These are phyloP conservation scores for Stenurella melanura DNA, from an alignment of 2,888 invertebrate genomes.

Conservation along the genomic window DNA sequence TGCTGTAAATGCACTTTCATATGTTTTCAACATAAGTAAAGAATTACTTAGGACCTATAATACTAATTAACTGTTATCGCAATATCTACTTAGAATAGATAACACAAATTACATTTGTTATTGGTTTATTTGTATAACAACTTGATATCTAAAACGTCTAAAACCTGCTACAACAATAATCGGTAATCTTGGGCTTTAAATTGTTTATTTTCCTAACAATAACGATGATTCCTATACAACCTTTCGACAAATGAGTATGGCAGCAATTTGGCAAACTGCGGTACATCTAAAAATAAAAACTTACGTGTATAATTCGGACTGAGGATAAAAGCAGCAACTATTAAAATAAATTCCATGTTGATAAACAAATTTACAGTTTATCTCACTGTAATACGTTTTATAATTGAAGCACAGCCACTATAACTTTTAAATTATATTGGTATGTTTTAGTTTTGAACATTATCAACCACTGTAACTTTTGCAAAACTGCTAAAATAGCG, in stretches of 20 bases:
- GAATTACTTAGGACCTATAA: not conserved
- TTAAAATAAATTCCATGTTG: slow-evolving; percentile 49
- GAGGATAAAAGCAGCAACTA: slow-evolving; percentile 45
- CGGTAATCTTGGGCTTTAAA: slow-evolving; percentile 13
- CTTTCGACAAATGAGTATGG: slow-evolving; percentile 28
- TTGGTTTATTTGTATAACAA: slow-evolving; percentile 12
- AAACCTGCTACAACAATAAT: slow-evolving; percentile 8
- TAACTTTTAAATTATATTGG: slow-evolving; percentile 30
- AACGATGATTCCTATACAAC: slow-evolving; percentile 17
- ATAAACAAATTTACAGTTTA: slow-evolving; percentile 38
- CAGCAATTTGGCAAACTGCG: slow-evolving; percentile 36
- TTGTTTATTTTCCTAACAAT: slow-evolving; percentile 25
- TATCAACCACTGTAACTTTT: slow-evolving; percentile 41
- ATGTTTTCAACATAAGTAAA: not conserved
- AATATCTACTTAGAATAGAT: slow-evolving; percentile 14
- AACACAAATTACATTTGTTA: slow-evolving; percentile 7
- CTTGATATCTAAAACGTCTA: not conserved
- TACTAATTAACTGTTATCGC: not conserved
- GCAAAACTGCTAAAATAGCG: slow-evolving; percentile 39
- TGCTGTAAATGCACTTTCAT: slow-evolving; percentile 13
- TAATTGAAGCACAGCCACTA: slow-evolving; percentile 40
- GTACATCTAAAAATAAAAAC: slow-evolving; percentile 55
- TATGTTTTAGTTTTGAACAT: slow-evolving; percentile 46
- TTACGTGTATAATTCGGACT: slow-evolving; percentile 52
- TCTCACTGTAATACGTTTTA: slow-evolving; percentile 45